Evolutionary conservation across 2,113 vertebrate genomes (phyloP), one percentile per base, ranked within the genome.

Genomic region (Cavia porcellus): DNA sequence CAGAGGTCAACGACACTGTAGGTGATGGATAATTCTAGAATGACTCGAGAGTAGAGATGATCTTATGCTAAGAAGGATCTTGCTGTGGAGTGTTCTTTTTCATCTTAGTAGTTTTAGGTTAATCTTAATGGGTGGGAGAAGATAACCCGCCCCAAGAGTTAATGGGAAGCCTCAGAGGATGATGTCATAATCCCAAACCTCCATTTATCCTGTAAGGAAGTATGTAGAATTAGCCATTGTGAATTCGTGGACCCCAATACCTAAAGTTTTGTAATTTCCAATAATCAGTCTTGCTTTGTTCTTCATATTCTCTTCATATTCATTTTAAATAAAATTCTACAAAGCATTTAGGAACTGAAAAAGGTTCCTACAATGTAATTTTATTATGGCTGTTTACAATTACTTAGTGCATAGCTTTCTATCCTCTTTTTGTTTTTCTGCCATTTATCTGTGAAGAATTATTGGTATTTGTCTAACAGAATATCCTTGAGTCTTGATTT

Each of bases 401-500:
- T 7, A 61, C 8, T 95, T 79, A 52, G 66, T 72, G 57, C 19
- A 14, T 70, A 55, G 13, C 1, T 62, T 64, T 17, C 72, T 12
- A 3, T 70, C 5, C 81, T 35, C 19, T 5, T 57, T 81, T 77
- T 55, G 35, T 85, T 91, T 79, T 35, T 86, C 77, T 88, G 57
- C 5, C 42, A 80, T 52, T 95, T 77, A 79, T 84, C 57, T 92
- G 50, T 52, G 12, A 19, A 77, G 7, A 47, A 77, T 50, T 92
- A 95, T 30, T 82, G 15, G 25, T 62, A 80, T 81, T 83, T 89
- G 28, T 68, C 9, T 24, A 81, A 86, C 77, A 70, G 19, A 83
- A 38, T 72, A 88, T 80, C 11, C 11, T 8, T 52, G 25, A 92
- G 57, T 52, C 19, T 88, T 38, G 14, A 42, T 57, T 91, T 87